Conservation (phyloP, 2,113 vertebrate species). For the Apteryx owenii region DNA sequence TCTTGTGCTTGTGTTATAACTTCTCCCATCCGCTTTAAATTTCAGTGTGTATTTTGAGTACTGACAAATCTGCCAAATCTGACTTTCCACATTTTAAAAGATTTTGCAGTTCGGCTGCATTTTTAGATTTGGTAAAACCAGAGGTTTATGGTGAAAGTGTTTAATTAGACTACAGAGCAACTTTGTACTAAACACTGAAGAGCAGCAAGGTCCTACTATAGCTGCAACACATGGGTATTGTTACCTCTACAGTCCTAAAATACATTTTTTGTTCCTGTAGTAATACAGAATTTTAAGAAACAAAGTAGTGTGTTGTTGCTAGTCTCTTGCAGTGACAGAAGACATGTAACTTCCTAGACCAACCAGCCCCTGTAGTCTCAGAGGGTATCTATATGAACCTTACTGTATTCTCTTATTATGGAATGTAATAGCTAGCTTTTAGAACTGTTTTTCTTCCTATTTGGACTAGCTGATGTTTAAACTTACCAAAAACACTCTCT, state of each 20-base stretch:
- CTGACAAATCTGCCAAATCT: background rate
- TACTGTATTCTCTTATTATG: background rate
- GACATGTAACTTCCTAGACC: background rate
- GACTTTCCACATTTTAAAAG: background rate
- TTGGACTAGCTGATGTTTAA: background rate
- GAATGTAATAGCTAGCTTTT: background rate
- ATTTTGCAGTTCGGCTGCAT: background rate
- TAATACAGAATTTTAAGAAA: background rate
- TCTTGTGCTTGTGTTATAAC: background rate
- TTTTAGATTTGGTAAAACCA: background rate
- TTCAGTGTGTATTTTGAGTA: background rate
- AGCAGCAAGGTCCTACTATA: background rate
- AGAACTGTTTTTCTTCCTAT: background rate
- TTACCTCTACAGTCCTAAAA: background rate
- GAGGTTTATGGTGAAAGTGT: background rate
- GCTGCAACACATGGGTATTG: background rate
- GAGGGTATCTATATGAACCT: background rate
- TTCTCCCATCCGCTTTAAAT: background rate
- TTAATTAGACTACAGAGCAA: background rate
- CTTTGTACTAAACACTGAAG: background rate
- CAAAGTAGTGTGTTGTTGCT: background rate
- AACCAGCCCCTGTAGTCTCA: background rate
- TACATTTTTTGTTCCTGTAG: fast-evolving
- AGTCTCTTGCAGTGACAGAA: background rate
- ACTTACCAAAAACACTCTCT: background rate